Conservation (phyloP, 2,888 invertebrate species). For the Allolobophora icterica region DNA sequence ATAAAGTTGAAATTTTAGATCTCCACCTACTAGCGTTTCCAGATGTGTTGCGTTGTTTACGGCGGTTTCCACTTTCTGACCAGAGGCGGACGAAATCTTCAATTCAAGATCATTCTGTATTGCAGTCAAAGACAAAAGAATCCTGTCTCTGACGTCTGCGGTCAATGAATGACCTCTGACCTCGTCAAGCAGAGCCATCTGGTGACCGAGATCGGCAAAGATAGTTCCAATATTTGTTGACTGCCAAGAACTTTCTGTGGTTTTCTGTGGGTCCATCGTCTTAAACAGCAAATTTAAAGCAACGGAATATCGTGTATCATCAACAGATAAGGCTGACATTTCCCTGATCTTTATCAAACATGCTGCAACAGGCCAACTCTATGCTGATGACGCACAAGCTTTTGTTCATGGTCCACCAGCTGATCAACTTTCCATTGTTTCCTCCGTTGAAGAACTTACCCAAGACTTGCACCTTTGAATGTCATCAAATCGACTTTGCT, state of each 20-base stretch:
- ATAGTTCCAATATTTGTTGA: neutral
- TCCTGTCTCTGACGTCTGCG: neutral
- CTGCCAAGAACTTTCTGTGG: neutral
- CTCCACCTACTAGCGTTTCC: neutral
- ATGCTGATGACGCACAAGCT: too few species aligned
- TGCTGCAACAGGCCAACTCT: too few species aligned
- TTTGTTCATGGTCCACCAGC: too few species aligned
- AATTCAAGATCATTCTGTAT: neutral
- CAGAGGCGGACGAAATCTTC: neutral
- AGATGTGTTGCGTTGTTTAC: neutral
- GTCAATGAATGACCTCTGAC: neutral
- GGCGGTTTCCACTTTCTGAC: neutral
- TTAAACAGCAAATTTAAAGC: neutral
- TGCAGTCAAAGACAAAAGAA: neutral
- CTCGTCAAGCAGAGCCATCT: neutral
- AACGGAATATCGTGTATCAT: neutral
- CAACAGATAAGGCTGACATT: too few species aligned
- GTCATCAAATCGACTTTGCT: too few species aligned
- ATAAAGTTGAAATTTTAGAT: neutral
- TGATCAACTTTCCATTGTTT: too few species aligned
- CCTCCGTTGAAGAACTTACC: too few species aligned
- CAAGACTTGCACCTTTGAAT: too few species aligned
- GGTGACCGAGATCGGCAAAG: neutral
- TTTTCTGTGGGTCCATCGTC: neutral
- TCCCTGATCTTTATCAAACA: too few species aligned